Conservation (phyloP, 2,888 invertebrate genomes). For the Xanthorhoe designata region DNA sequence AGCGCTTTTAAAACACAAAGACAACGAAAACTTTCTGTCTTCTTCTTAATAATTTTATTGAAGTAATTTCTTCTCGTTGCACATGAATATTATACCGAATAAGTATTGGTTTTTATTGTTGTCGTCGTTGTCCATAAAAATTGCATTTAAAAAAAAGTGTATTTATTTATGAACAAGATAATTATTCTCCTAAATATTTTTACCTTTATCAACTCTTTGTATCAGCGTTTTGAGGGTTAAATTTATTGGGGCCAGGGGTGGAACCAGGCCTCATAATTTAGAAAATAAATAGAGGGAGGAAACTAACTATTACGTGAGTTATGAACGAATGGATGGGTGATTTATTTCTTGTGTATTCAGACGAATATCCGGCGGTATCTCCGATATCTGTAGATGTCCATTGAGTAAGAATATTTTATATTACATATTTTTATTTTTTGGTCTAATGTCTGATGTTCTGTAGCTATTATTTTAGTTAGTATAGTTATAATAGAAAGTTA, state of each 20-base stretch:
- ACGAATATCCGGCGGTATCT: slow-evolving; percentile 31
- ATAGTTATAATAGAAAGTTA: too few relatives aligned
- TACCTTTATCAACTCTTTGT: slow-evolving; percentile 26
- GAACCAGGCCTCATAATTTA: slow-evolving; percentile 44
- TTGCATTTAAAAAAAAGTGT: neutral
- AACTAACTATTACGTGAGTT: slow-evolving; percentile 43
- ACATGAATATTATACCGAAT: too few relatives aligned
- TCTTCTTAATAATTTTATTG: too few relatives aligned
- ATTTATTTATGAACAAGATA: slow-evolving; percentile 23
- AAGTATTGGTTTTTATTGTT: too few relatives aligned
- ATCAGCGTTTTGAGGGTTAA: slow-evolving; percentile 41
- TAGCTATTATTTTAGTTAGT: too few relatives aligned
- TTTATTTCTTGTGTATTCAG: slow-evolving; percentile 40
- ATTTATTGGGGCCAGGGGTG: slow-evolving; percentile 42
- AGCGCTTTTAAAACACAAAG: too few relatives aligned
- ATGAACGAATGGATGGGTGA: slow-evolving; percentile 39
- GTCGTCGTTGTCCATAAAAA: too few relatives aligned
- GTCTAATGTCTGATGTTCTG: neutral
- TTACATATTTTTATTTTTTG: neutral
- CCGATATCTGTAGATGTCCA: slow-evolving; percentile 16
- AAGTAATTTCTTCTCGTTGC: too few relatives aligned
- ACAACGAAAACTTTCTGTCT: too few relatives aligned
- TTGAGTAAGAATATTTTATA: slow-evolving; percentile 11
- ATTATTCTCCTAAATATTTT: slow-evolving; percentile 16
- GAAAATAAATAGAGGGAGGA: slow-evolving; percentile 46